Percentiles rank a stretch among this genome's conserved stretches.
Conservation (phyloP, 1,140 invertebrate species). For the Bradynema listronoti region DNA sequence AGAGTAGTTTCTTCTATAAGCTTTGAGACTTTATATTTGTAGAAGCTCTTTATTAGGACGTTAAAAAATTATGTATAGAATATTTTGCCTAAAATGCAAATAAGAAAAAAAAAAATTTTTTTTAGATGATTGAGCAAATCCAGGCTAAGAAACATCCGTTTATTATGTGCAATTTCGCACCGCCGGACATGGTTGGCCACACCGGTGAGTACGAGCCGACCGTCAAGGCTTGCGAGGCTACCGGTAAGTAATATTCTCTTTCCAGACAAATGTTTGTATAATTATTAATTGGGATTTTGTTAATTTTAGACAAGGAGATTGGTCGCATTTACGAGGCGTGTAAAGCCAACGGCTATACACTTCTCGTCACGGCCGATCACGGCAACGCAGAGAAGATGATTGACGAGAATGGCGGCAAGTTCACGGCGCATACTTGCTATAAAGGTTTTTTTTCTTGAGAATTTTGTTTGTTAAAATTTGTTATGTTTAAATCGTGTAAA, state of each 20-base stretch:
- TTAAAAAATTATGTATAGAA: no score
- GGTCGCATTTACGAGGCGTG: constrained; percentile 59
- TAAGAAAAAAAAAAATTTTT: no score
- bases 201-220: constrained; percentile 61
- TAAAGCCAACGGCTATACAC: constrained; percentile 58
- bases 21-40: constrained; percentile 15
- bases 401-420: constrained; percentile 59
- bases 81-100: no score
- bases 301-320: constrained; percentile 53
- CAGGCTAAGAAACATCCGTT: constrained; percentile 59
- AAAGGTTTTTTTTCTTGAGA: constrained; percentile 51
- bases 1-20: no score
- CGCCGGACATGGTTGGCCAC: constrained; percentile 62
- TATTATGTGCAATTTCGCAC: constrained; percentile 63
- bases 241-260: constrained; percentile 46
- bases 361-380: constrained; percentile 61
- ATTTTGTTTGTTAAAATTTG: no score
- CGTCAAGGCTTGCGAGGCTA: constrained; percentile 60
- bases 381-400: constrained; percentile 62
- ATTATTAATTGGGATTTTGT: neutral
- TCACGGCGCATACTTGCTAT: constrained; percentile 61
- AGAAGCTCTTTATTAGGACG: no score
- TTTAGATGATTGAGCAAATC: constrained; percentile 59
- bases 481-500: no score
- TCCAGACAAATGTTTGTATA: constrained; percentile 15